phyloP scores from a whole-genome alignment of 2,113 vertebrate genomes.

The Nothocercus julius region DNA sequence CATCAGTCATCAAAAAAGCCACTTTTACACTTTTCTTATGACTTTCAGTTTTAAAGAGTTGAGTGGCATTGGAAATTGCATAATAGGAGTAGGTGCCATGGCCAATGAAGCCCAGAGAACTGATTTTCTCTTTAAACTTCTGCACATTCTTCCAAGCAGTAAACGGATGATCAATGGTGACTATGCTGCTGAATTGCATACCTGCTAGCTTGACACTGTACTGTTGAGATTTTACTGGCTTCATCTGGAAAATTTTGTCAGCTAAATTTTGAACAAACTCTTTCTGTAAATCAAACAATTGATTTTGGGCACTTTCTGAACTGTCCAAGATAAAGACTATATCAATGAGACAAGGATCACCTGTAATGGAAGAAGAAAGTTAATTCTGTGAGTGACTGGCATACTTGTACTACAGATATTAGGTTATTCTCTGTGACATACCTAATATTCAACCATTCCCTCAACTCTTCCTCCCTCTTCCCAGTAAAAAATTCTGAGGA shows the following conservation, averaged over 20 bases:
- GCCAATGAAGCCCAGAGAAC: conserved; percentile 82
- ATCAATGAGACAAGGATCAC: conserved; percentile 79
- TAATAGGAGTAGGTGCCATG: conserved; percentile 90
- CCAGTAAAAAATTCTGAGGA: not conserved
- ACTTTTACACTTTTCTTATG: conserved; percentile 76
- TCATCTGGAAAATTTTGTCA: conserved; percentile 76
- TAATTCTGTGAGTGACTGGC: not conserved
- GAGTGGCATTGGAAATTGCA: conserved; percentile 85
- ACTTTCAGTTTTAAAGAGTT: conserved; percentile 82
- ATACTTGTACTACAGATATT: not conserved
- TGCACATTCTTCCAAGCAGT: conserved; percentile 81
- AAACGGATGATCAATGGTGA: conserved; percentile 83
- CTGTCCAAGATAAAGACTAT: conserved; percentile 90
- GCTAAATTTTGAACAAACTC: conserved; percentile 81
- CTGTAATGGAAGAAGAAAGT: conserved; percentile 67
- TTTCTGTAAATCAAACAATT: conserved; percentile 85
- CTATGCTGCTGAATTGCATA: conserved; percentile 89
- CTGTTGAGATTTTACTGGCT: conserved; percentile 61
- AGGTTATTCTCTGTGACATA: not conserved
- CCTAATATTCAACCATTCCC: not conserved
- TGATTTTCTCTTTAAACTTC: conserved; percentile 80
- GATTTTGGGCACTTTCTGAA: conserved; percentile 86
- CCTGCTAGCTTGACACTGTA: conserved; percentile 80
- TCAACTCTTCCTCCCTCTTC: not conserved
- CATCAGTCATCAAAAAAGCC: conserved; percentile 88